phyloP scores from a whole-genome alignment of 37 sponge, comb jelly and placozoan genomes.

The Axinella damicornis region DNA sequence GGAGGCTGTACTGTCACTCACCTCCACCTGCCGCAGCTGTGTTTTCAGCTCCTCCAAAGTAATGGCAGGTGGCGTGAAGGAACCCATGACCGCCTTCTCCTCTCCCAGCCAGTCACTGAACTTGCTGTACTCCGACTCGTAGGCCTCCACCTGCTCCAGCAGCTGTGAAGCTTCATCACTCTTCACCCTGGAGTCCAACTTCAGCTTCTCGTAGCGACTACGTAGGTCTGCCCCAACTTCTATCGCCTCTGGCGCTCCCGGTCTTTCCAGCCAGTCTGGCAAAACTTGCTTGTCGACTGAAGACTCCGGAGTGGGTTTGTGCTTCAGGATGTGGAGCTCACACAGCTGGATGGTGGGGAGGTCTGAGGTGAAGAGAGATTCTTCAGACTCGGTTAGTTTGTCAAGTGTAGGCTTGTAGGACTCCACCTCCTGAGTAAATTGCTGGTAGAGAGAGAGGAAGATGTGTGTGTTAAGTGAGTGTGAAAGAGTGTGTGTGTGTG shows the following conservation, averaged over 20 bases:
- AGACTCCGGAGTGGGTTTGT: neutral
- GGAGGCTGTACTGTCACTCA: slow-evolving; percentile 4
- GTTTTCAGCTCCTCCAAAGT: slow-evolving; percentile 36
- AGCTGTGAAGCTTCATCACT: slow-evolving; percentile 22
- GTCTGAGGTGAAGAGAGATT: slow-evolving; percentile 41
- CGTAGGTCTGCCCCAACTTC: slow-evolving; percentile 62
- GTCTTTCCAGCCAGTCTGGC: slow-evolving; percentile 63
- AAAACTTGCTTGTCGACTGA: neutral
- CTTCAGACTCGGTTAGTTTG: slow-evolving; percentile 37
- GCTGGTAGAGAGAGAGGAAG: too few relatives aligned
- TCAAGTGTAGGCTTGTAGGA: slow-evolving; percentile 15
- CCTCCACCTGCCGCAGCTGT: slow-evolving; percentile 65
- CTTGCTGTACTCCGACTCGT: slow-evolving; percentile 43
- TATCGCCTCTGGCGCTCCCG: slow-evolving; percentile 67
- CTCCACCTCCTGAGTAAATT: slow-evolving; percentile 50
- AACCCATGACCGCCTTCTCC: slow-evolving; percentile 19
- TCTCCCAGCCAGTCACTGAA: slow-evolving; percentile 48
- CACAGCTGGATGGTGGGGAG: slow-evolving; percentile 37
- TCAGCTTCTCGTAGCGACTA: slow-evolving; percentile 48
- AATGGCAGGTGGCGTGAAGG: slow-evolving; percentile 31
- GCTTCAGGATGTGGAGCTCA: slow-evolving; percentile 4
- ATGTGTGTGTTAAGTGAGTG: too few relatives aligned
- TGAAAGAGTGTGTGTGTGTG: neutral
- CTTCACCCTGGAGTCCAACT: neutral
- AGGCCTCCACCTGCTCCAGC: slow-evolving; percentile 35